Conservation (phyloP, 2,888 invertebrate genomes). For the Dysmachus trigonus region DNA sequence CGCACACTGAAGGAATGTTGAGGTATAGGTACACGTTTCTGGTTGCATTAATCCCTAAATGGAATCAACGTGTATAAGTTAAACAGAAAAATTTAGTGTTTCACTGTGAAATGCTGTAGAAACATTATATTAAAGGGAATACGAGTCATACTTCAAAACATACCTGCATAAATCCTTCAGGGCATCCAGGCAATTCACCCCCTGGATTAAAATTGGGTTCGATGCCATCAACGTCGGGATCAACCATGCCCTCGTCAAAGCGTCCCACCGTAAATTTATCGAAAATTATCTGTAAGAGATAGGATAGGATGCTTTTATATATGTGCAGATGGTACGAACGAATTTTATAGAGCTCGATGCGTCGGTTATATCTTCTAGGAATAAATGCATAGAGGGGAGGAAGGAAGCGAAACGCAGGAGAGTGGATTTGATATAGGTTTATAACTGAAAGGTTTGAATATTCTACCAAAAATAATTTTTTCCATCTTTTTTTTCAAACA, state of each 20-base stretch:
- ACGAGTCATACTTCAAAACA: not conserved
- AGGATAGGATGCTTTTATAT: not conserved
- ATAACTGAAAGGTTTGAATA: not conserved
- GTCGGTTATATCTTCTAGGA: not conserved
- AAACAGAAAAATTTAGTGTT: not conserved
- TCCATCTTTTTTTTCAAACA: not conserved
- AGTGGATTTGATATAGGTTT: not conserved
- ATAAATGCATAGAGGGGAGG: not conserved
- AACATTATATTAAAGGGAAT: constrained; percentile 8
- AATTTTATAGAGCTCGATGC: not conserved
- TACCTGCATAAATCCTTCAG: constrained; percentile 88
- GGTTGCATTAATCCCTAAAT: not conserved
- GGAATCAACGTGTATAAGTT: not conserved
- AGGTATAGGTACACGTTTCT: not conserved
- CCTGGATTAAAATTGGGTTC: constrained; percentile 63
- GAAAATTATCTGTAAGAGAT: constrained; percentile 74
- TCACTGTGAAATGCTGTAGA: not conserved
- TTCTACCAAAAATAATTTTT: not conserved
- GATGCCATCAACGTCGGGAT: constrained; percentile 63
- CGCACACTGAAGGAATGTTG: not conserved
- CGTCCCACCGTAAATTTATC: constrained; percentile 89
- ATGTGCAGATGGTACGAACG: not conserved
- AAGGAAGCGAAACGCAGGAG: not conserved
- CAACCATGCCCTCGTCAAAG: constrained; percentile 72
- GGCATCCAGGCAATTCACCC: constrained; percentile 79